Conservation (phyloP, 1,140 invertebrate genomes). For the Maconellicoccus hirsutus region DNA sequence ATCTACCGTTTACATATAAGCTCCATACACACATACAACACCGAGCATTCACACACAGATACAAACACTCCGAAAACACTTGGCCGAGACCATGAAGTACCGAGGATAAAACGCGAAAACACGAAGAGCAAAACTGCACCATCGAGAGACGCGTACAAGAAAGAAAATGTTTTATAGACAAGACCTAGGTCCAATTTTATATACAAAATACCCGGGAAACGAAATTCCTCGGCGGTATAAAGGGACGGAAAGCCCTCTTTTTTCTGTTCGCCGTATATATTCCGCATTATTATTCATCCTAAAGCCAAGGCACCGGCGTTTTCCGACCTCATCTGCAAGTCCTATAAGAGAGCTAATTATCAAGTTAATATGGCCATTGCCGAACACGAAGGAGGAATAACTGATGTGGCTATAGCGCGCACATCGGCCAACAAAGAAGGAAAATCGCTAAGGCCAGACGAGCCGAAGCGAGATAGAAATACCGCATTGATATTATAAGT, state of each 20-base stretch:
- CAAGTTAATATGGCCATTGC: constrained; percentile 76
- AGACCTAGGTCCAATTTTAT: constrained; percentile 33
- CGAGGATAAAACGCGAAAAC: background rate
- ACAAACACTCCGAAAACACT: too few relatives aligned
- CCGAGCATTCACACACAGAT: too few relatives aligned
- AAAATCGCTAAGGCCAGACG: constrained; percentile 35
- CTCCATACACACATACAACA: too few relatives aligned
- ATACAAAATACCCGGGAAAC: constrained; percentile 32
- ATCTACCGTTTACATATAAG: too few relatives aligned
- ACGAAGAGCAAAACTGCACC: constrained; percentile 23
- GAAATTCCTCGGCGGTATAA: constrained; percentile 25
- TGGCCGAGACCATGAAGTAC: too few relatives aligned
- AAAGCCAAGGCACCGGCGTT: constrained; percentile 23
- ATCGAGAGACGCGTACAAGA: constrained; percentile 26
- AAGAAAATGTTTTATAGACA: constrained; percentile 32
- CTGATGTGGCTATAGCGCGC: constrained; percentile 5
- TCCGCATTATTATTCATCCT: constrained; percentile 33
- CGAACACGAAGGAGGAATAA: constrained; percentile 37
- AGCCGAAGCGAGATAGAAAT: constrained; percentile 37
- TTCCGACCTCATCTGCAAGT: constrained; percentile 67
- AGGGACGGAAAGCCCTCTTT: constrained; percentile 23
- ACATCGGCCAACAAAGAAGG: constrained; percentile 37
- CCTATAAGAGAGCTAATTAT: constrained; percentile 80
- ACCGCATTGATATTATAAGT: constrained; percentile 61
- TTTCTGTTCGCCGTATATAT: constrained; percentile 29